Conservation (phyloP, 2,797 vertebrate species). For the Gambusia yucatana region DNA sequence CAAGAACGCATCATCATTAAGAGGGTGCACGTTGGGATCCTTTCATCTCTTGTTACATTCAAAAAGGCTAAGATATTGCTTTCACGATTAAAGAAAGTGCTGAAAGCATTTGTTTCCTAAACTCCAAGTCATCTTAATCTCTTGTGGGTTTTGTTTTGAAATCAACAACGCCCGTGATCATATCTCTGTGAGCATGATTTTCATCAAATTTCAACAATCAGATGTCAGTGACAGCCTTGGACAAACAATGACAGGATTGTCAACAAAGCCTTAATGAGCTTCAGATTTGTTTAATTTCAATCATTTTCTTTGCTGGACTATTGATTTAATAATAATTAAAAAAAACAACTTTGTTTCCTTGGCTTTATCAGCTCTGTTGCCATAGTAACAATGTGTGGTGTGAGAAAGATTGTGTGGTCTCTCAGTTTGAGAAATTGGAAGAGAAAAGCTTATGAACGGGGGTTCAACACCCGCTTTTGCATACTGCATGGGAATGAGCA, state of each 20-base stretch:
- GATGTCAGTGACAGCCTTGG: conserved; percentile 1
- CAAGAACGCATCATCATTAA: not conserved
- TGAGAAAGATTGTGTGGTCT: conserved; percentile 69
- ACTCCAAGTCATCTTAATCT: conserved; percentile 1
- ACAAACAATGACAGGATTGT: conserved; percentile 2
- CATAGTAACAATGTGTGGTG: conserved; percentile 69
- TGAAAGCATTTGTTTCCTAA: conserved; percentile 1
- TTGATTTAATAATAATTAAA: conserved; percentile 45
- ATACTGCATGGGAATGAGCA: conserved; percentile 38
- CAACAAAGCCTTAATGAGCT: conserved; percentile 8
- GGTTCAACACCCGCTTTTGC: conserved; percentile 66
- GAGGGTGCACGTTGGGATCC: not conserved
- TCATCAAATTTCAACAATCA: conserved; percentile 3
- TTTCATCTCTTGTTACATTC: not conserved
- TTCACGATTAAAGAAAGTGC: conserved; percentile 9
- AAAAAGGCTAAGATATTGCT: not conserved
- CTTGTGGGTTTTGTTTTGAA: conserved; percentile 23
- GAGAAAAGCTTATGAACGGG: conserved; percentile 43
- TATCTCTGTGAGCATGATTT: conserved; percentile 19
- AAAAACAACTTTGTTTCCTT: conserved; percentile 58
- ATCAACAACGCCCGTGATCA: not conserved
- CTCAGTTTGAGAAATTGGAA: conserved; percentile 46
- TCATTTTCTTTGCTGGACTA: conserved; percentile 51
- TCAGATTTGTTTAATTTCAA: conserved; percentile 20
- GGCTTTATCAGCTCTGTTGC: conserved; percentile 69